These are phyloP conservation scores for Dicerorhinus sumatrensis DNA, from an alignment of 2,113 vertebrate genomes.

Conservation along the genomic window DNA sequence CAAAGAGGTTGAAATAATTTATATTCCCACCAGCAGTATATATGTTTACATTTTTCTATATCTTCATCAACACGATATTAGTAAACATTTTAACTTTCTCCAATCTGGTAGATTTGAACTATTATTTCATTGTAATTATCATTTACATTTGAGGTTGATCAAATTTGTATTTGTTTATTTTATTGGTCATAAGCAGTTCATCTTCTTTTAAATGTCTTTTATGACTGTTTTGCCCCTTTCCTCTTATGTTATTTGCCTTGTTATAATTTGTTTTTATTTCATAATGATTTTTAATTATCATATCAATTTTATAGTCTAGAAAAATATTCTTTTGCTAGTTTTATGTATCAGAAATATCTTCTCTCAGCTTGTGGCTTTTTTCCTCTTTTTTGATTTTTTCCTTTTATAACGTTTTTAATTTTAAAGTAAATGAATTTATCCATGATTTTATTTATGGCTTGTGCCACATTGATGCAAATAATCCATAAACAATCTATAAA, in stretches of 20 bases:
- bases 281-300: not conserved
- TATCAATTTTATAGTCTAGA: not conserved
- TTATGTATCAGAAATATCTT: not conserved
- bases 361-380: not conserved
- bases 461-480: not conserved
- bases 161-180: not conserved
- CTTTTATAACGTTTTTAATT: not conserved
- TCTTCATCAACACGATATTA: not conserved
- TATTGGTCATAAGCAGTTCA: not conserved
- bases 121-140: not conserved
- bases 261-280: not conserved
- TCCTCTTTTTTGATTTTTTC: not conserved
- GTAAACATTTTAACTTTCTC: not conserved
- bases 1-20: not conserved
- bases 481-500: too few species aligned
- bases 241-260: not conserved
- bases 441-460: not conserved
- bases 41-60: not conserved
- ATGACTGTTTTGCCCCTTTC: not conserved
- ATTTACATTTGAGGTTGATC: not conserved
- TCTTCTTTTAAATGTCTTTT: not conserved
- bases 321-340: not conserved
- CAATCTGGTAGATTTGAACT: not conserved
- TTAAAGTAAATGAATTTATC: not conserved
- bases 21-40: not conserved